Base-by-base conservation (phyloP, 2,113 vertebrate genomes). In the Condylura cristata region DNA sequence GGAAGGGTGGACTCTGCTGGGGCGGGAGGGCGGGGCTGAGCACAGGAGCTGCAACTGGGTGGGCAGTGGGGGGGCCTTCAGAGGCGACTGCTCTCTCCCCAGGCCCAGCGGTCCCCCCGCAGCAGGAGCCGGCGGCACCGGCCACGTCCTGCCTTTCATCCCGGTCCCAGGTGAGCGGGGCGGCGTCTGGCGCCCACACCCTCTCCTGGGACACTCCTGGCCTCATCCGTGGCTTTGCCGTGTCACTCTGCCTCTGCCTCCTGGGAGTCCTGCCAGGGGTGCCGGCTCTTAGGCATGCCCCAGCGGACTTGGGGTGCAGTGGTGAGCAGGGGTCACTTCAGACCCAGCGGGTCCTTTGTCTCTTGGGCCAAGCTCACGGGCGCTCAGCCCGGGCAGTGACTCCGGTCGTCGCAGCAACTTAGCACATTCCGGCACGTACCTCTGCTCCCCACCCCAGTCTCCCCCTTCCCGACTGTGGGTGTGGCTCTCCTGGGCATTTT, bases 111-210 rank as follows among this genome's bases (percentile, higher is more conserved):
- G 34, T 66, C 20, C 72, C 85, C 51, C 24, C 0, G 66, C 48
- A 63, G 20, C 79, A 85, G 74, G 60, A 92, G 32, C 61, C 12
- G 1, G 68, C 20, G 5, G 66, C 32, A 1, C 41, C 48, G 0
- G 58, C 89, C 32, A 56, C 51, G 0, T 51, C 89, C 8, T 70
- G 81, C 60, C 65, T 80, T 58, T 66, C 92, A 4, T 66, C 84
- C 39, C 89, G 85, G 80, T 81, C 93, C 51, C 80, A 70, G 85
- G 89, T 94, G 51, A 94, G 79, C 13, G 4, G 11, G n/a, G 58
- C 3, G 8, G 32, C 28, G 13, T 30, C 41, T 37, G 0, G 0
- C 72, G 84, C 8, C 37, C 22, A 7, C 0, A 0, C 22, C 28
- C 53, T 79, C 60, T 41, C n/a, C 28, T 3, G 39, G 28, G 28